Percentiles rank a stretch among this genome's conserved stretches.
phyloP scores from a whole-genome alignment of 2,797 vertebrate species.

The Myripristis jacobus region DNA sequence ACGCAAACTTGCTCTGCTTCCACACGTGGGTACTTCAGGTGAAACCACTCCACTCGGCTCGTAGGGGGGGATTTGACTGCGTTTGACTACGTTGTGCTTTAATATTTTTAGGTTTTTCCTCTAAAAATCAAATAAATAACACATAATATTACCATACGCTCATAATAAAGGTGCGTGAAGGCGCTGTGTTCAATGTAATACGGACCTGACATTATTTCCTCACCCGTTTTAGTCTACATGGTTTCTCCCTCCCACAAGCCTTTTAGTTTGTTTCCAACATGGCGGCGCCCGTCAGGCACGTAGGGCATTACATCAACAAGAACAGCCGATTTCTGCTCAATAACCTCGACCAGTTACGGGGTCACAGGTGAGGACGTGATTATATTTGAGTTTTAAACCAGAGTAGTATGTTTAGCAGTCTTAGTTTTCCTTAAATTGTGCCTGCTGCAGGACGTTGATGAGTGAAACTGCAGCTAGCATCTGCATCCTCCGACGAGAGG shows the following conservation, averaged over 20 bases:
- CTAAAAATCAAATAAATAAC: neutral
- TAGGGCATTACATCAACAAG: slow-evolving; percentile 65
- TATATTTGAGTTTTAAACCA: neutral
- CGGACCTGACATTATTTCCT: neutral
- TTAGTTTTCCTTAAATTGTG: rapidly evolving
- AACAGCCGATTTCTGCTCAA: slow-evolving; percentile 56
- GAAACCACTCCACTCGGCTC: rapidly evolving
- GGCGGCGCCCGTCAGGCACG: slow-evolving; percentile 75
- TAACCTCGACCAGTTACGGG: slow-evolving; percentile 51
- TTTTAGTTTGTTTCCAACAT: slow-evolving; percentile 68
- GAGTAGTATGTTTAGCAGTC: rapidly evolving
- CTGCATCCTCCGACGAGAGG: slow-evolving; percentile 54
- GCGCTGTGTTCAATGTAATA: rapidly evolving
- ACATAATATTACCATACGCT: rapidly evolving
- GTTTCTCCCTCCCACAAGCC: slow-evolving; percentile 70
- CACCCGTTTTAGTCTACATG: neutral
- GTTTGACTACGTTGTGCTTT: rapidly evolving
- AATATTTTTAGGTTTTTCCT: rapidly evolving
- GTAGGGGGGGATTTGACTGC: slow-evolving; percentile 10
- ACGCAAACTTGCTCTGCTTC: neutral
- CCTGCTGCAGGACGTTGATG: neutral
- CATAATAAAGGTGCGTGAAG: rapidly evolving
- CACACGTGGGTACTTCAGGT: slow-evolving; percentile 62
- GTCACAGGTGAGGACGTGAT: slow-evolving; percentile 64
- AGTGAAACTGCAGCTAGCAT: slow-evolving; percentile 32